phyloP scores from a whole-genome alignment of 2,888 invertebrate species.

The Sipha maydis region DNA sequence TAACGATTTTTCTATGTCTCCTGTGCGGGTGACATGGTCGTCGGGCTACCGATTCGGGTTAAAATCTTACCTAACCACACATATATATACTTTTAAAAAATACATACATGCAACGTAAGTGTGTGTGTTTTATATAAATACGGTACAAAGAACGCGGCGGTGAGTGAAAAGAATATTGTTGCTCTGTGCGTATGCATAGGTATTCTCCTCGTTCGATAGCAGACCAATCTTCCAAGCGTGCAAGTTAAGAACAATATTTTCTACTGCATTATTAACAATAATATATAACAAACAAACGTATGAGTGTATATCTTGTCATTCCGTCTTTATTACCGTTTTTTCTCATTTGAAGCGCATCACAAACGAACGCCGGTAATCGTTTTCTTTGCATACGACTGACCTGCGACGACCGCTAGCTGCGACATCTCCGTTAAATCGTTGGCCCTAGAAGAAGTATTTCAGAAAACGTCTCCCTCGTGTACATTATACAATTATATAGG shows the following conservation, averaged over 20 bases:
- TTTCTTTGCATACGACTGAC: no score
- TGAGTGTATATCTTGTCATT: not conserved
- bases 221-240: not conserved
- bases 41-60: slow-evolving; percentile 37
- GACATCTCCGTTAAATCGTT: not conserved
- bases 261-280: not conserved
- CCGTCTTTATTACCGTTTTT: no score
- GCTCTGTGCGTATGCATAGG: not conserved
- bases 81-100: not conserved
- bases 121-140: no score
- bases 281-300: not conserved
- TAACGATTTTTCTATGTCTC: slow-evolving; percentile 56
- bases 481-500: no score
- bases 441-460: no score
- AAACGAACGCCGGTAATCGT: no score
- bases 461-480: no score
- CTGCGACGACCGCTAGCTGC: no score
- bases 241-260: not conserved
- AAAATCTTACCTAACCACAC: slow-evolving; percentile 16
- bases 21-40: not conserved
- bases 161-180: not conserved
- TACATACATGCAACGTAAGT: not conserved
- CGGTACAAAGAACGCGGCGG: not conserved
- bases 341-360: not conserved
- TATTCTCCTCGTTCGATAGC: not conserved